phyloP scores from a whole-genome alignment of 2,797 vertebrate genomes.

The Fringilla coelebs region DNA sequence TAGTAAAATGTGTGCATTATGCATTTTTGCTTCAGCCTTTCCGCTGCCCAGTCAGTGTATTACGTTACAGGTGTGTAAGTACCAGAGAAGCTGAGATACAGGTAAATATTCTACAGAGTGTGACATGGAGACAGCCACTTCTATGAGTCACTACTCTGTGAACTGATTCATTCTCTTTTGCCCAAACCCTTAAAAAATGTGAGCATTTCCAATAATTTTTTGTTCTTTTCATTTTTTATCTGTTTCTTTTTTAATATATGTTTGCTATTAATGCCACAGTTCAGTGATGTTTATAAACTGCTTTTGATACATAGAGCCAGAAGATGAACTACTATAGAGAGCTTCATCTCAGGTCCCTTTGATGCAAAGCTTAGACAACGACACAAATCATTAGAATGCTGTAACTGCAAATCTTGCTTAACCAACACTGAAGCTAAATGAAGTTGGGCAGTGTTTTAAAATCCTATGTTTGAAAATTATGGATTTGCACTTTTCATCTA shows the following conservation, averaged over 20 bases:
- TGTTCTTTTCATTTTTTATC: not conserved
- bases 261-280: not conserved
- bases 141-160: not conserved
- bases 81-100: not conserved
- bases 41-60: accelerated
- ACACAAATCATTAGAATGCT: not conserved
- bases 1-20: not conserved
- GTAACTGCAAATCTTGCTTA: not conserved
- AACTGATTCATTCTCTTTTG: not conserved
- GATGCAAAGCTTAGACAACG: not conserved
- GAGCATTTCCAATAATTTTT: not conserved
- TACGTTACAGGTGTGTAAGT: not conserved
- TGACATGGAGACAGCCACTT: not conserved
- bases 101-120: not conserved
- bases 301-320: not conserved
- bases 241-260: not conserved
- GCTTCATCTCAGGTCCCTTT: not conserved
- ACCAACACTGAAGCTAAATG: not conserved
- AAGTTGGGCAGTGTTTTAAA: not conserved
- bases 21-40: not conserved
- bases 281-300: not conserved
- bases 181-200: not conserved
- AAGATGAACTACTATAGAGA: not conserved
- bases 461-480: not conserved
- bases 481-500: not conserved